Percentiles rank a stretch among this genome's conserved stretches.
Evolutionary conservation across 2,113 vertebrate species (phyloP).

Genomic region (Cisticola juncidis): DNA sequence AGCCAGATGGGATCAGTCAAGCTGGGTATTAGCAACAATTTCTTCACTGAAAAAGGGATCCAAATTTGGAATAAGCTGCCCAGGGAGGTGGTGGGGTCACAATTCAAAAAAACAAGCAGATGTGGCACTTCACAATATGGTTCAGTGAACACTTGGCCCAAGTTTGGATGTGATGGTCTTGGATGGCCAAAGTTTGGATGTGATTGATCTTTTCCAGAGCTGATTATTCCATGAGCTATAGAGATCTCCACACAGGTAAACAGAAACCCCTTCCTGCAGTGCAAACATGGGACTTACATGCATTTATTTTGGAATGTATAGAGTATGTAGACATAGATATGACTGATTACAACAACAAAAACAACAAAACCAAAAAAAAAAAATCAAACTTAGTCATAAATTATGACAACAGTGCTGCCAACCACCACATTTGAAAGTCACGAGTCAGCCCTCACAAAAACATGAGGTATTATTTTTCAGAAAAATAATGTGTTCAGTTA

Average conservation of each 20-base stretch:
- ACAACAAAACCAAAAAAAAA: not conserved
- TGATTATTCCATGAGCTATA: not conserved
- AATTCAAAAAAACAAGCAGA: not conserved
- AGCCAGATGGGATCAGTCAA: not conserved
- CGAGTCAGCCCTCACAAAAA: not conserved
- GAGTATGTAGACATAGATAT: not conserved
- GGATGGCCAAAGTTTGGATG: not conserved
- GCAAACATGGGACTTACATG: not conserved
- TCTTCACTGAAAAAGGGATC: not conserved
- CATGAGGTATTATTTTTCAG: not conserved
- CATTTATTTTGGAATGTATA: not conserved
- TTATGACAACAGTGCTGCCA: constrained; percentile 7
- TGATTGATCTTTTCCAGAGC: not conserved
- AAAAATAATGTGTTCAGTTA: not conserved
- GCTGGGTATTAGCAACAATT: not conserved
- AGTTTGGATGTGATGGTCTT: not conserved
- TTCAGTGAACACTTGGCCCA: not conserved
- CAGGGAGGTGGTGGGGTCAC: not conserved
- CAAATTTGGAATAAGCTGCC: not conserved
- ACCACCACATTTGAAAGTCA: not conserved
- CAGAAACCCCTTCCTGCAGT: not conserved
- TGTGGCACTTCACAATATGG: not conserved
- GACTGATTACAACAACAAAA: not conserved
- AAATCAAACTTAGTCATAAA: not conserved
- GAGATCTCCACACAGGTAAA: not conserved